Evolutionary conservation across 2,113 vertebrate genomes (phyloP).

Genomic region (Mus spicilegus): DNA sequence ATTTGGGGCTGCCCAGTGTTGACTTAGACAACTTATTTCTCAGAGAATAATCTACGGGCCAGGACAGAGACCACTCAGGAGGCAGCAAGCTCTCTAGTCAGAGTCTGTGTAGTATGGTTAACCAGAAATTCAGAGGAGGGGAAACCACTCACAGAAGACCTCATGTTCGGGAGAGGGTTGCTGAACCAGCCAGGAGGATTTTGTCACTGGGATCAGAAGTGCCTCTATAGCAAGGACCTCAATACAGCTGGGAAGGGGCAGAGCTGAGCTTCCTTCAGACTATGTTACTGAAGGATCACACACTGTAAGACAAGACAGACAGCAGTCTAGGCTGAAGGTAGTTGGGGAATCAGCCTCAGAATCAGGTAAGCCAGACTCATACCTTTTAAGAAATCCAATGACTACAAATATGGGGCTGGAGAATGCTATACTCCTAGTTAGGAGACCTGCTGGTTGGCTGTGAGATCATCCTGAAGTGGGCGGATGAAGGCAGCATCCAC

Average conservation of each 20-base stretch:
- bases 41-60: not conserved
- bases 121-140: not conserved
- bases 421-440: not conserved
- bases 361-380: not conserved
- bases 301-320: not conserved
- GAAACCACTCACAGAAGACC: not conserved
- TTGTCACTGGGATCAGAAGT: rapidly evolving
- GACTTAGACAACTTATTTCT: not conserved
- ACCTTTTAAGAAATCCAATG: not conserved
- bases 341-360: not conserved
- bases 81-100: not conserved
- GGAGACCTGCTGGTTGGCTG: not conserved
- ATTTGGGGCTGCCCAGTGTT: not conserved
- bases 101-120: rapidly evolving
- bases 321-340: not conserved
- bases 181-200: not conserved
- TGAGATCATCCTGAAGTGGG: not conserved
- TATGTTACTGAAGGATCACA: not conserved
- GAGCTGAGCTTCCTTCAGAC: not conserved
- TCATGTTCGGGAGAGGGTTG: too few species aligned
- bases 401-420: rapidly evolving
- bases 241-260: not conserved
- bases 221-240: rapidly evolving
- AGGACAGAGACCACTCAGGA: not conserved
- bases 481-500: rapidly evolving